phyloP scores from a whole-genome alignment of 2,888 invertebrate genomes.

The Drosophila diplacantha region DNA sequence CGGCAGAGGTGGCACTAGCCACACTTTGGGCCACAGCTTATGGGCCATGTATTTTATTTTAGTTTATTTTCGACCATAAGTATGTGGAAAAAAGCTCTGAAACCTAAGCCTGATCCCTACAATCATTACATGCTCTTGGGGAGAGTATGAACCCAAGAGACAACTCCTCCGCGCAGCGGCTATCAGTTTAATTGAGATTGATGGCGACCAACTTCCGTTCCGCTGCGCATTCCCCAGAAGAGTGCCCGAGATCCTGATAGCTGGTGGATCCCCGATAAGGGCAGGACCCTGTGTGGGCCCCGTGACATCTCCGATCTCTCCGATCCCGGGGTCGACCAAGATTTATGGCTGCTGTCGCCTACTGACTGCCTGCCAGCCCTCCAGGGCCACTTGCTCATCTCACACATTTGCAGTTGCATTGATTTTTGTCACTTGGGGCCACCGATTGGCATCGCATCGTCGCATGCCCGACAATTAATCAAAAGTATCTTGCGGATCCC shows the following conservation, averaged over 20 bases:
- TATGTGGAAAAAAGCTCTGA: neutral
- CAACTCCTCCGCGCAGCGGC: constrained; percentile 43
- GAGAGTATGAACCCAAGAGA: neutral
- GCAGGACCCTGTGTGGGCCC: constrained; percentile 34
- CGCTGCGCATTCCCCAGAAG: constrained; percentile 57
- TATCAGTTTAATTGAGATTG: constrained; percentile 71
- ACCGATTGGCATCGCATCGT: constrained; percentile 64
- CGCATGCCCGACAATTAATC: constrained; percentile 65
- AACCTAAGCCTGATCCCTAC: neutral
- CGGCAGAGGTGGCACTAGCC: constrained; percentile 17
- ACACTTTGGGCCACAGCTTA: constrained; percentile 11
- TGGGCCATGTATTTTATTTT: no score
- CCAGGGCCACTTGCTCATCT: constrained; percentile 45
- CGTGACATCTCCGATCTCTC: constrained; percentile 40
- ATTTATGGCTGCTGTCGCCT: constrained; percentile 37
- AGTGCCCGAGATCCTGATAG: constrained; percentile 42
- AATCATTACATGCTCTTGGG: constrained; percentile 5
- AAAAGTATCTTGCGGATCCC: constrained; percentile 27
- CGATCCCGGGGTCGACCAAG: constrained; percentile 30
- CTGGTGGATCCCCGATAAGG: constrained; percentile 54
- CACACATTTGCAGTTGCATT: constrained; percentile 66
- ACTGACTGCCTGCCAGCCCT: constrained; percentile 1
- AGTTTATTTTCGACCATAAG: no score
- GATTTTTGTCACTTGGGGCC: constrained; percentile 66
- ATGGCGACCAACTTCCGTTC: constrained; percentile 66